phyloP scores from a whole-genome alignment of 2,113 vertebrate genomes.

The Halcyon senegalensis region DNA sequence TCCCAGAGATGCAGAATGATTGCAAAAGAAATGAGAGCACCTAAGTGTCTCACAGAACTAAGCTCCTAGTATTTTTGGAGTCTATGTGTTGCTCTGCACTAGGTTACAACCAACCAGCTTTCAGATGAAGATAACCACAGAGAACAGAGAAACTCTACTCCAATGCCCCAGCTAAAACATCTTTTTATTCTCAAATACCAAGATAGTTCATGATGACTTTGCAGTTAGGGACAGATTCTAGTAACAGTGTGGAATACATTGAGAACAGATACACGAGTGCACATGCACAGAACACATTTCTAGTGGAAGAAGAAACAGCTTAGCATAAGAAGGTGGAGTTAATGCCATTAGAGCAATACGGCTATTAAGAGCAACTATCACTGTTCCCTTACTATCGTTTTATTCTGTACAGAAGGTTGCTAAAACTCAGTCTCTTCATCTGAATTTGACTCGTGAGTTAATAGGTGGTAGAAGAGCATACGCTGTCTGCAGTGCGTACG shows the following conservation, averaged over 20 bases:
- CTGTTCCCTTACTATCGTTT: not conserved
- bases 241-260: not conserved
- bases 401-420: not conserved
- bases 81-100: not conserved
- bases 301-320: not conserved
- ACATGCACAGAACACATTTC: not conserved
- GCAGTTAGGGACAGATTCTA: not conserved
- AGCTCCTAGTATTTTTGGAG: not conserved
- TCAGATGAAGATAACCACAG: not conserved
- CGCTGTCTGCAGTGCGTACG: not conserved
- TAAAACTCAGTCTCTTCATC: not conserved
- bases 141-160: not conserved
- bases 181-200: not conserved
- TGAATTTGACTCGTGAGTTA: not conserved
- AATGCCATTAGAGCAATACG: not conserved
- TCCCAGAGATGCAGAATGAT: not conserved
- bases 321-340: not conserved
- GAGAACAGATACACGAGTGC: not conserved
- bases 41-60: not conserved
- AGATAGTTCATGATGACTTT: not conserved
- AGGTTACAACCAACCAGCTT: not conserved
- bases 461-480: not conserved
- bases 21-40: not conserved
- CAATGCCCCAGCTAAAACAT: not conserved
- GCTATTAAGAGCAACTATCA: not conserved